Conservation (phyloP, 2,113 vertebrate genomes). For the Tetraodon nigroviridis region DNA sequence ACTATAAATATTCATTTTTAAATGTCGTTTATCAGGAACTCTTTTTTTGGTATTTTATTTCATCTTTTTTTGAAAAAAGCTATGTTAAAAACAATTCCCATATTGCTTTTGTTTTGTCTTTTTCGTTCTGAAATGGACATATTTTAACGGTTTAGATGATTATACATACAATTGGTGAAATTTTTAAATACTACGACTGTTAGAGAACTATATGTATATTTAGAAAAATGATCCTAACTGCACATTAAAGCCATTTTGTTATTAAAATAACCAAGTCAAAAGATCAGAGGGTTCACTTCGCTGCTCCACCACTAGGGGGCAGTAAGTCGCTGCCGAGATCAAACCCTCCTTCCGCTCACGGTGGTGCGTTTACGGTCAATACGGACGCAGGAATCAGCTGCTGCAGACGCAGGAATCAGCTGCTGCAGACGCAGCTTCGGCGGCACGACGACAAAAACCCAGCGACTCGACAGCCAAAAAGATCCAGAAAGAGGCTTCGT, state of each 20-base stretch:
- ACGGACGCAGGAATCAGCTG: too few relatives aligned
- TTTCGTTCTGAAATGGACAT: constrained; percentile 19
- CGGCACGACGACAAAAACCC: too few relatives aligned
- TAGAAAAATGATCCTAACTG: constrained; percentile 52
- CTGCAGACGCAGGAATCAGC: too few relatives aligned
- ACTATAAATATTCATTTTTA: too few relatives aligned
- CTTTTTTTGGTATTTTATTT: too few relatives aligned
- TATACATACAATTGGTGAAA: constrained; percentile 34
- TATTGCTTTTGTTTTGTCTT: constrained; percentile 1
- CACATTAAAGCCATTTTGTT: constrained; percentile 70
- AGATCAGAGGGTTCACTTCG: background rate
- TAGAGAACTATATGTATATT: constrained; percentile 65
- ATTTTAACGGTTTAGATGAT: constrained; percentile 33
- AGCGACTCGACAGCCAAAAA: too few relatives aligned
- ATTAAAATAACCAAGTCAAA: constrained; percentile 56
- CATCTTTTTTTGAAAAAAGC: too few relatives aligned
- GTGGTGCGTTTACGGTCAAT: too few relatives aligned
- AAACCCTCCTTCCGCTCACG: too few relatives aligned
- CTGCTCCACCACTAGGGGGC: constrained; percentile 43
- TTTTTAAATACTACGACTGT: constrained; percentile 63
- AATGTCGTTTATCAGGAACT: too few relatives aligned
- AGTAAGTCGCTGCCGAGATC: background rate
- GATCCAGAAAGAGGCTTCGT: too few relatives aligned
- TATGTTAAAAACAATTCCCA: background rate
- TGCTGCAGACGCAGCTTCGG: too few relatives aligned